Conservation (phyloP, 2,797 vertebrate species). For the Cichlasoma orientale region DNA sequence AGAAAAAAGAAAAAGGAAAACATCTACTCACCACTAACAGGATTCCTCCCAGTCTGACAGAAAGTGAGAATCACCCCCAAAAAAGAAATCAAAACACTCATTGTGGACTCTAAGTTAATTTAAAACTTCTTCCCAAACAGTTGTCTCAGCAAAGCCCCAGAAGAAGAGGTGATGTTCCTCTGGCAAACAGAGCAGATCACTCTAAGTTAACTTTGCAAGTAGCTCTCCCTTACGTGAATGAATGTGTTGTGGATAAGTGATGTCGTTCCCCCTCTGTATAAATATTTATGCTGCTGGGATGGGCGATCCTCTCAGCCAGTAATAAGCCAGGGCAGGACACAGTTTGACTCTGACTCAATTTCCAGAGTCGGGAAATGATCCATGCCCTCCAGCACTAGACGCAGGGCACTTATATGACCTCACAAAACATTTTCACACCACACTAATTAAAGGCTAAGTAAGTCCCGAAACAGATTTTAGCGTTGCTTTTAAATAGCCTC, state of each 20-base stretch:
- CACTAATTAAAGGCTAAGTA: conserved; percentile 50
- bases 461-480: not conserved
- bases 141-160: conserved; percentile 37
- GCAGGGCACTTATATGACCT: conserved; percentile 69
- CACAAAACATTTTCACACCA: conserved; percentile 65
- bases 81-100: conserved; percentile 66
- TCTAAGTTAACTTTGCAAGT: conserved; percentile 51
- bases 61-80: conserved; percentile 68
- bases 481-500: not conserved
- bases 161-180: conserved; percentile 46
- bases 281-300: conserved; percentile 87
- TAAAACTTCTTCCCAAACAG: conserved; percentile 31
- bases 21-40: conserved; percentile 75
- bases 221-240: conserved; percentile 80
- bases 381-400: conserved; percentile 71
- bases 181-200: conserved; percentile 18
- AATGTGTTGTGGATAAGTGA: conserved; percentile 81
- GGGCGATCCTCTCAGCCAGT: conserved; percentile 85
- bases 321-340: conserved; percentile 79
- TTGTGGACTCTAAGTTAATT: conserved; percentile 47
- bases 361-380: conserved; percentile 80
- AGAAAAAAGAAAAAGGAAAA: not conserved
- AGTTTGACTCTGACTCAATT: conserved; percentile 80
- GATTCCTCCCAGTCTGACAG: conserved; percentile 76
- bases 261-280: conserved; percentile 84